Evolutionary conservation across 2,888 invertebrate genomes (phyloP).

Genomic region (Sarcophaga rosellei): DNA sequence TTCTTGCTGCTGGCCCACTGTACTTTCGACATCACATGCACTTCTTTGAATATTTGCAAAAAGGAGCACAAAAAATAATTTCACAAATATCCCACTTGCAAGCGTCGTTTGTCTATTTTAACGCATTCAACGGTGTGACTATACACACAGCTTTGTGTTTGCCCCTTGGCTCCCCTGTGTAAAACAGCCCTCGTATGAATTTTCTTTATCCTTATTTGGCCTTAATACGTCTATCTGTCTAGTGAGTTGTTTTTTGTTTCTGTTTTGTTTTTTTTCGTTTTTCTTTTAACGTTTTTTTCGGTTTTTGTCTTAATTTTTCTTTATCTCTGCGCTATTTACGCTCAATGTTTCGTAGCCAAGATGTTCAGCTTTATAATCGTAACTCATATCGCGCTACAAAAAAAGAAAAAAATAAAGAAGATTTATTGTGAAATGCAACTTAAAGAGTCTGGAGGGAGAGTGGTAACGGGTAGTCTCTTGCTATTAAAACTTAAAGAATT

Average conservation of each 20-base stretch:
- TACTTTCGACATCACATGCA: not conserved
- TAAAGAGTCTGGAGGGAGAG: not conserved
- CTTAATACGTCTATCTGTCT: not conserved
- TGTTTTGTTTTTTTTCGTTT: not conserved
- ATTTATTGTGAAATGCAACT: not conserved
- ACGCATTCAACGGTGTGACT: conserved; percentile 40
- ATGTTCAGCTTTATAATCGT: conserved; percentile 65
- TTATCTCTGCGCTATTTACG: conserved; percentile 56
- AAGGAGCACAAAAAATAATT: not conserved
- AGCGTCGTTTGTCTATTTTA: conserved; percentile 49
- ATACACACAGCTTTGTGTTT: not conserved
- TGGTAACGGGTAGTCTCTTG: too few species aligned
- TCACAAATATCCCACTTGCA: conserved; percentile 40
- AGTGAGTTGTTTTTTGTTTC: not conserved
- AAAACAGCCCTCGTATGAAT: not conserved
- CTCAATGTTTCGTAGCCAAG: conserved; percentile 57
- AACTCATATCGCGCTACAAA: not conserved
- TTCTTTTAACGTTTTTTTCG: conserved; percentile 6
- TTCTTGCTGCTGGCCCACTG: conserved; percentile 4
- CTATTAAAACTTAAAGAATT: not conserved
- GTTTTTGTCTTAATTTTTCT: conserved; percentile 39
- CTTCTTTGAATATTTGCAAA: conserved; percentile 2
- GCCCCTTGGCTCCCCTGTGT: not conserved
- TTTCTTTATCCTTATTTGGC: not conserved
- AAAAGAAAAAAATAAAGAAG: not conserved